Percentiles rank a stretch among this genome's conserved stretches.
Evolutionary conservation across 2,888 invertebrate species (phyloP).

Genomic region (Junonia oenone): DNA sequence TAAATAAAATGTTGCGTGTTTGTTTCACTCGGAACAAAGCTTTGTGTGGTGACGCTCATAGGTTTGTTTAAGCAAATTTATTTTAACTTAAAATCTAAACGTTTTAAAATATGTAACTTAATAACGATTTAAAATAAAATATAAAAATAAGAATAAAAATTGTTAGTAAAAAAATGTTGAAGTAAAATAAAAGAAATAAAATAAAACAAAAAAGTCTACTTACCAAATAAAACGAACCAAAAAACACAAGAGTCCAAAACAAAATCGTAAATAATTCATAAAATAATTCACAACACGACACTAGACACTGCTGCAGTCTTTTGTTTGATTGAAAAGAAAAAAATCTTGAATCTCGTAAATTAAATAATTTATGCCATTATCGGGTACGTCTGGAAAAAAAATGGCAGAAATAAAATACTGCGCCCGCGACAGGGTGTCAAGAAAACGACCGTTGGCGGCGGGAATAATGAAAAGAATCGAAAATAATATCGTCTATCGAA

Average conservation of each 20-base stretch:
- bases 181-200: slow-evolving; percentile 25
- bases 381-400: slow-evolving; percentile 53
- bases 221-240: slow-evolving; percentile 58
- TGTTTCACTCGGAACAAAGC: slow-evolving; percentile 22
- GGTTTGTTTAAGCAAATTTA: neutral
- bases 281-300: slow-evolving; percentile 72
- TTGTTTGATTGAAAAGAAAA: slow-evolving; percentile 43
- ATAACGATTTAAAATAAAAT: neutral
- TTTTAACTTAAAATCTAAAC: neutral
- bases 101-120: neutral
- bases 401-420: slow-evolving; percentile 40
- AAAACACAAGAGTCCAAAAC: slow-evolving; percentile 63
- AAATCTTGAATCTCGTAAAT: slow-evolving; percentile 51
- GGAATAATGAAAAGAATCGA: slow-evolving; percentile 38
- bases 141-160: neutral
- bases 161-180: neutral
- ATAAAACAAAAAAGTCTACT: slow-evolving; percentile 47
- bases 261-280: slow-evolving; percentile 48
- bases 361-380: slow-evolving; percentile 55
- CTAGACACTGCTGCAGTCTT: slow-evolving; percentile 69
- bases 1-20: slow-evolving; percentile 19
- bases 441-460: slow-evolving; percentile 54
- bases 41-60: slow-evolving; percentile 15
- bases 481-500: slow-evolving; percentile 35
- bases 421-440: slow-evolving; percentile 47